Conservation (phyloP, 2,888 invertebrate species). For the Luperina nickerlii region DNA sequence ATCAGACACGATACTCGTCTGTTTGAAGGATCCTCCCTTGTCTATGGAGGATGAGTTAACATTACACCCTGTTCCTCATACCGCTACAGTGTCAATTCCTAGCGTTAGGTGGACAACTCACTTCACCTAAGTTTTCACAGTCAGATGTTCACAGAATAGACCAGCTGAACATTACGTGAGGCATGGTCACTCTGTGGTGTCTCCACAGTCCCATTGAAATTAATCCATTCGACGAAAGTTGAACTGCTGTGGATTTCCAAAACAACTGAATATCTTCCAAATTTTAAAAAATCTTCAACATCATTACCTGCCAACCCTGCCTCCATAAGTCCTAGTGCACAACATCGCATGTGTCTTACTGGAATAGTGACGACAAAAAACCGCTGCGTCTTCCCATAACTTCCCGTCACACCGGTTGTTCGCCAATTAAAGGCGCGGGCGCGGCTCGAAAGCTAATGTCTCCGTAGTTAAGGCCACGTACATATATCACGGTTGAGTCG, state of each 20-base stretch:
- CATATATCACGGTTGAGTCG: conserved; percentile 45
- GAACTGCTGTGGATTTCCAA: background rate
- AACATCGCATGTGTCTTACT: conserved; percentile 61
- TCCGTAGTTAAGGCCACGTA: conserved; percentile 47
- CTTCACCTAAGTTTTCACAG: background rate
- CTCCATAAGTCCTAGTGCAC: conserved; percentile 57
- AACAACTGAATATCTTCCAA: background rate
- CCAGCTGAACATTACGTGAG: too few species aligned
- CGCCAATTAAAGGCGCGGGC: conserved; percentile 70
- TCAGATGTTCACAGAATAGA: too few species aligned
- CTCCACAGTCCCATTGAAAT: background rate
- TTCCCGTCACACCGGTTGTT: conserved; percentile 66
- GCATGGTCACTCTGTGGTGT: too few species aligned
- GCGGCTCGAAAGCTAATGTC: conserved; percentile 71
- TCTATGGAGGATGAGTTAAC: background rate
- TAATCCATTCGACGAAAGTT: background rate
- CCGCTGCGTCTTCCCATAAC: conserved; percentile 75
- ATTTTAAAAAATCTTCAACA: background rate
- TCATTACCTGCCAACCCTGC: conserved; percentile 34
- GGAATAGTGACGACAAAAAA: conserved; percentile 69
- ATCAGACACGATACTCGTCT: background rate
- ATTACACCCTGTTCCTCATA: background rate
- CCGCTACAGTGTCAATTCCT: too few species aligned
- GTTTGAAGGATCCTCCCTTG: background rate
- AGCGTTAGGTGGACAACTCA: background rate